phyloP scores from a whole-genome alignment of 2,113 vertebrate genomes.

The Toxotes chatareus region DNA sequence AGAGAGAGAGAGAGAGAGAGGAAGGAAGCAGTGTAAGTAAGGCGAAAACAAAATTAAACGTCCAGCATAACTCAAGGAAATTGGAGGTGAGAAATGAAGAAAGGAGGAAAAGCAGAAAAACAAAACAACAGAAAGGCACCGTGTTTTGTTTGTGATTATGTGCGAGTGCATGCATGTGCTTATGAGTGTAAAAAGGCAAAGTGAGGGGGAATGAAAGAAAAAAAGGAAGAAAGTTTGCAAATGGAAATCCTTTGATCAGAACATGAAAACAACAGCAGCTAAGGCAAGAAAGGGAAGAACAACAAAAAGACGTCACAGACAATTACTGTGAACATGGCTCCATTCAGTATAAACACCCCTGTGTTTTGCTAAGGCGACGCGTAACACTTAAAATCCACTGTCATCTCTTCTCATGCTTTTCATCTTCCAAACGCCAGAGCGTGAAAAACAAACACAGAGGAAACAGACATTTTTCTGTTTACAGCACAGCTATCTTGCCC shows the following conservation, averaged over 20 bases:
- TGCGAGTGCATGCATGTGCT: conserved; percentile 15
- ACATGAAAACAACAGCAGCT: conserved; percentile 62
- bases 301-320: conserved; percentile 71
- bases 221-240: conserved; percentile 29
- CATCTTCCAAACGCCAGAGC: conserved; percentile 55
- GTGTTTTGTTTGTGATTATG: conserved; percentile 42
- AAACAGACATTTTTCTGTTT: conserved; percentile 44
- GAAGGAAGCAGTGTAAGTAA: neutral
- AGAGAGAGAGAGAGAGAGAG: neutral
- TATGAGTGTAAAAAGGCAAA: conserved; percentile 22
- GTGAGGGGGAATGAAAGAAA: conserved; percentile 24
- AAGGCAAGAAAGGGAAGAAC: conserved; percentile 50
- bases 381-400: conserved; percentile 69
- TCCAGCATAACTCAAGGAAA: conserved; percentile 20
- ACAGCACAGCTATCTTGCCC: conserved; percentile 48
- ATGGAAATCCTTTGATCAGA: conserved; percentile 71
- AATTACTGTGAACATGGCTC: conserved; percentile 71
- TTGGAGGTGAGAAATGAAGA: neutral
- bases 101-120: conserved; percentile 6
- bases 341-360: conserved; percentile 51
- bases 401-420: conserved; percentile 64
- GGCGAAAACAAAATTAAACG: conserved; percentile 12
- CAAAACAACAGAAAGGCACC: neutral
- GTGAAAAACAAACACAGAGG: conserved; percentile 61
- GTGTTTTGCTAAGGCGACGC: conserved; percentile 60